Percentiles rank a stretch among this genome's conserved stretches.
These are phyloP conservation scores for Fringilla coelebs DNA, from an alignment of 2,797 vertebrate species.

Conservation along the genomic window DNA sequence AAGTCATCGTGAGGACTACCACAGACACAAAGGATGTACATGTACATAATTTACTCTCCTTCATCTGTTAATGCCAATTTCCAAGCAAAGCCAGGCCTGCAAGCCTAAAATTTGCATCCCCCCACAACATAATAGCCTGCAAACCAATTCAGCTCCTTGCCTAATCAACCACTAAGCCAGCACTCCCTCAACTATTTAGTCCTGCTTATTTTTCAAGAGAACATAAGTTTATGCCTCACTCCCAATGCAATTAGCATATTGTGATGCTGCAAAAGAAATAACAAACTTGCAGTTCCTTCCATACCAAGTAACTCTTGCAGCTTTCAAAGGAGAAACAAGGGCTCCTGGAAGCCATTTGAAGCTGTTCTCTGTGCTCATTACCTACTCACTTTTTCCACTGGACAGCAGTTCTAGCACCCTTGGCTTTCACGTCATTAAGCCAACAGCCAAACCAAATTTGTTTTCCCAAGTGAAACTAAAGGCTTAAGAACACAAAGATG, in stretches of 20 bases:
- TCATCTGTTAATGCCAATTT: not conserved
- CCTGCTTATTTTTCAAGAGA: not conserved
- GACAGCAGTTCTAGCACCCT: not conserved
- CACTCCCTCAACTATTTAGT: slow-evolving; percentile 20
- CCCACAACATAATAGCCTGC: not conserved
- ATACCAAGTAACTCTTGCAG: not conserved
- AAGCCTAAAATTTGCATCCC: not conserved
- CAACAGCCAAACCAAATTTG: not conserved
- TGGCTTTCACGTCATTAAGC: not conserved
- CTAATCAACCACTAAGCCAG: not conserved
- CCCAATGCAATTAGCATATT: not conserved
- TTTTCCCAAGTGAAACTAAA: not conserved
- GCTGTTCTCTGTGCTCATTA: not conserved
- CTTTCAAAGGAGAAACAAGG: not conserved
- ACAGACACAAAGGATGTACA: not conserved
- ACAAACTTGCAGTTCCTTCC: not conserved
- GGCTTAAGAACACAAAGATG: not conserved
- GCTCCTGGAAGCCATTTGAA: not conserved
- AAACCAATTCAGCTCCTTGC: not conserved
- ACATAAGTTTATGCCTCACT: not conserved
- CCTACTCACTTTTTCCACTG: not conserved
- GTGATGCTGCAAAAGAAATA: not conserved
- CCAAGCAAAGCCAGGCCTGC: not conserved
- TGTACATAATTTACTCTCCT: not conserved
- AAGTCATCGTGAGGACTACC: not conserved